Evolutionary conservation across 2,888 invertebrate species (phyloP).

Genomic region (Oscheius myriophilus): DNA sequence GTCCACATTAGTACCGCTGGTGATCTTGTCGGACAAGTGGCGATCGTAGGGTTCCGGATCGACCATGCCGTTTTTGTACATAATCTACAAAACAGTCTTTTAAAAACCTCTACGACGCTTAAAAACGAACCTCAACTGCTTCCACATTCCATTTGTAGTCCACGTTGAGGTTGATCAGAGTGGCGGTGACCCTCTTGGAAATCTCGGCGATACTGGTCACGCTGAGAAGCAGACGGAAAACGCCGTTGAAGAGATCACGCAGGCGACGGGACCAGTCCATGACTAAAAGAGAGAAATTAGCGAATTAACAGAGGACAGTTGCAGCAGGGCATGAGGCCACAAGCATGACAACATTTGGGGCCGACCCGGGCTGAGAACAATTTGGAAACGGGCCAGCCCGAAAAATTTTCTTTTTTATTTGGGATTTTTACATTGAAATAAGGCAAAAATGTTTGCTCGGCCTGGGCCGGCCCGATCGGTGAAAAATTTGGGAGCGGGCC

Average conservation of each 20-base stretch:
- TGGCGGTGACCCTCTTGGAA: conserved; percentile 44
- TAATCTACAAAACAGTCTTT: conserved; percentile 74
- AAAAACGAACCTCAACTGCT: conserved; percentile 83
- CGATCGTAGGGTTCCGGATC: conserved; percentile 85
- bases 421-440: too few species aligned
- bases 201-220: conserved; percentile 36
- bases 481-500: too few species aligned
- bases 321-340: too few species aligned
- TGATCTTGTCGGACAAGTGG: conserved; percentile 88
- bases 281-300: conserved; percentile 37
- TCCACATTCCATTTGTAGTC: conserved; percentile 75
- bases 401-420: too few species aligned
- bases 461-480: too few species aligned
- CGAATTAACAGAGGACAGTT: too few species aligned
- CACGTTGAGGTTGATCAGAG: conserved; percentile 48
- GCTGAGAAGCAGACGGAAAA: conserved; percentile 38
- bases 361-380: too few species aligned
- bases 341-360: too few species aligned
- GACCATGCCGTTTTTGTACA: conserved; percentile 82
- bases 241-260: conserved; percentile 55
- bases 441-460: too few species aligned
- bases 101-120: not conserved
- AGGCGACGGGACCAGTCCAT: conserved; percentile 57
- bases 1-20: conserved; percentile 81
- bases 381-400: too few species aligned